Conservation (phyloP, 1,140 invertebrate species). For the Periplaneta americana region DNA sequence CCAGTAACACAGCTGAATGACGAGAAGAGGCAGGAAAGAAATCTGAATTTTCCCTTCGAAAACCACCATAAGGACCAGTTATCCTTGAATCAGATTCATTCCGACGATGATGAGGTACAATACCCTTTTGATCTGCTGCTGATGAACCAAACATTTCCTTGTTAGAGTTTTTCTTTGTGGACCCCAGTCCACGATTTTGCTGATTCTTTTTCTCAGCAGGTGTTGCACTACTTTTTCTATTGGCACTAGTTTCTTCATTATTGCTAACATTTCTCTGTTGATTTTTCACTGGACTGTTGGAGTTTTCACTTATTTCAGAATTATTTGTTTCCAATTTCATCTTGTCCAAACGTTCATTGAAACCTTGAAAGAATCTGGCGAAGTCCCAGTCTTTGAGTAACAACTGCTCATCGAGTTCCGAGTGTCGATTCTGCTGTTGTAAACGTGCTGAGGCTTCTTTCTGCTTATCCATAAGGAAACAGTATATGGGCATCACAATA, state of each 20-base stretch:
- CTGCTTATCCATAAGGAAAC: conserved; percentile 1
- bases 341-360: conserved; percentile 34
- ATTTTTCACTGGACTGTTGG: conserved; percentile 13
- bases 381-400: conserved; percentile 79
- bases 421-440: conserved; percentile 34
- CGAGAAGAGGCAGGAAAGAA: conserved; percentile 67
- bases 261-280: not conserved
- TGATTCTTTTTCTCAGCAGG: conserved; percentile 17
- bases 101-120: conserved; percentile 2
- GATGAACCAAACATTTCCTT: not conserved
- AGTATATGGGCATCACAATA: not conserved
- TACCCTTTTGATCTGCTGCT: not conserved
- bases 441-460: not conserved
- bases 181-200: conserved; percentile 23
- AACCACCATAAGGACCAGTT: conserved; percentile 48
- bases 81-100: conserved; percentile 58
- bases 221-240: conserved; percentile 20
- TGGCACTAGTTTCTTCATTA: not conserved
- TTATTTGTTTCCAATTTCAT: conserved; percentile 22
- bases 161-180: conserved; percentile 41
- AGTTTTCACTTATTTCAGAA: conserved; percentile 25
- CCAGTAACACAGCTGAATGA: conserved; percentile 62
- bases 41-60: conserved; percentile 74
- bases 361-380: conserved; percentile 69
- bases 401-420: conserved; percentile 62